These are phyloP conservation scores for Eupsilia transversa DNA, from an alignment of 2,888 invertebrate species.

Conservation along the genomic window DNA sequence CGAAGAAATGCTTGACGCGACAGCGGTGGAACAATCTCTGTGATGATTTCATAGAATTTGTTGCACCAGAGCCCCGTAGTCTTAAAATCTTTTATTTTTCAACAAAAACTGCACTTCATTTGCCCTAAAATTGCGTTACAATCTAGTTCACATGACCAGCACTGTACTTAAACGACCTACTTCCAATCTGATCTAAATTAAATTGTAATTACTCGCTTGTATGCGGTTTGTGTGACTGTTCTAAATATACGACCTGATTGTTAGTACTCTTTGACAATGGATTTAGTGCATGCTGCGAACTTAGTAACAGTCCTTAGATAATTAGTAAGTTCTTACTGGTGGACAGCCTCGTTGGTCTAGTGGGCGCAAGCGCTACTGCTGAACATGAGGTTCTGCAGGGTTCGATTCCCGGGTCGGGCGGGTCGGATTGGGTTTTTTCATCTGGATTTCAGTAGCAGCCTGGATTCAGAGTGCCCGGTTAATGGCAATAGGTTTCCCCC, in stretches of 20 bases:
- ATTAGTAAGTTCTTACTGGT: neutral
- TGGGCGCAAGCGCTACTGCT: neutral
- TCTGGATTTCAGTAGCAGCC: neutral
- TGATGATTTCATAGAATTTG: no score
- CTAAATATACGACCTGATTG: slow-evolving; percentile 61
- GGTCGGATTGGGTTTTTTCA: neutral
- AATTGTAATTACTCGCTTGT: slow-evolving; percentile 59
- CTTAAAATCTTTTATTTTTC: neutral
- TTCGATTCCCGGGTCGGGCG: neutral
- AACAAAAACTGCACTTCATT: neutral
- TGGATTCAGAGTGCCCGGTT: no score
- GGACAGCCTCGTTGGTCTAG: neutral
- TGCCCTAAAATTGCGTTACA: slow-evolving; percentile 29
- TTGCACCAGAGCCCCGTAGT: no score
- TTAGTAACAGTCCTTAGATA: neutral
- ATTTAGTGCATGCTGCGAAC: slow-evolving; percentile 23
- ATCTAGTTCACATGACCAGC: slow-evolving; percentile 41
- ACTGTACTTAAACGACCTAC: slow-evolving; percentile 53
- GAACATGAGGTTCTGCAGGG: neutral
- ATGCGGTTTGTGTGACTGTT: slow-evolving; percentile 61
- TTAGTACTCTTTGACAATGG: slow-evolving; percentile 29
- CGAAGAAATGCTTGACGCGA: no score
- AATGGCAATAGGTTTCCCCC: no score
- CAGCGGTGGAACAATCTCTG: no score
- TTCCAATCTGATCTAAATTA: slow-evolving; percentile 60